Evolutionary conservation across 2,113 vertebrate species (phyloP), one percentile per base, ranked within the genome.

Genomic region (Eubucco bourcierii): DNA sequence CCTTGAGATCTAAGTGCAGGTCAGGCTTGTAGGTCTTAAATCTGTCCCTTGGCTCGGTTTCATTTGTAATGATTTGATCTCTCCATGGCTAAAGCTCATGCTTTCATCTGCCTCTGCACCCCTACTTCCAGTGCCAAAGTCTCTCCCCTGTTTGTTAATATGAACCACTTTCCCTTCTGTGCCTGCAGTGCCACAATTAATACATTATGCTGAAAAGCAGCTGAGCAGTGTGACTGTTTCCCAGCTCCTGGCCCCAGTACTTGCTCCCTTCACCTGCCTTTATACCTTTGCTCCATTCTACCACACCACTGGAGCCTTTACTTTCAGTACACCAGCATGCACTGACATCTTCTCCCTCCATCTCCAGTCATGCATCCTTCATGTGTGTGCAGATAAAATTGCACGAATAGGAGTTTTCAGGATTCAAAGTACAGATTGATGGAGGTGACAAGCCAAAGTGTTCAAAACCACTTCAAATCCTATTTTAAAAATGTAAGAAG

Each of bases 171-270:
- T 75, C 9, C 59, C 9, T 79, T 15, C 33, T 66, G 12, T 5
- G 5, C 27, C 12, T 71, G 33, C 37, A 67, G 24, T 7, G 12
- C 8, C 53, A 23, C 21, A 28, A 10, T 56, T 53, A 81, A 46
- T 73, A 50, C 7, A 18, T 80, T 24, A 24, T n/a, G 17, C 60
- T 88, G 76, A 50, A 90, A 80, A 77, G 39, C 31, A 78, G 34
- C n/a, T 27, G 19, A 71, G 56, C 17, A 87, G 15, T 28, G 63
- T 75, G 66, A 52, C 4, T 76, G 25, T 16, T 8, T 16, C 8
- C 3, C 28, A 46, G 34, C 58, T 61, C 31, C 27, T 63, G 29
- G 2, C 10, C 7, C 17, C 0, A 0, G 50, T 7, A 31, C 58
- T 67, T 79, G 9, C 25, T 46, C 14, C 44, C 39, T 79, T 91